Evolutionary conservation across 1,140 invertebrate genomes (phyloP).

Genomic region (Drosophila orosa): DNA sequence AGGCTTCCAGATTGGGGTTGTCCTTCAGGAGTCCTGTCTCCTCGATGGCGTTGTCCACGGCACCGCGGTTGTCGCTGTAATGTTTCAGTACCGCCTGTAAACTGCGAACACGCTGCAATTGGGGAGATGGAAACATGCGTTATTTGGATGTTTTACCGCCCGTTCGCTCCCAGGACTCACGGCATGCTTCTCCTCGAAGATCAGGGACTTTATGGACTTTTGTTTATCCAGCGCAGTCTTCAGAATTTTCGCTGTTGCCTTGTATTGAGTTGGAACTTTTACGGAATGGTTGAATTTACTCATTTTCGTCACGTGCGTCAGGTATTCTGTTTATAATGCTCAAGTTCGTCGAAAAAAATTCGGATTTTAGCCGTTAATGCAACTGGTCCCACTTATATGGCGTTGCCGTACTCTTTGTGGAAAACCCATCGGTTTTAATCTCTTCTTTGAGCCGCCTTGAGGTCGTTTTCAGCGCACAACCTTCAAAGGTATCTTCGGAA

Average conservation of each 20-base stretch:
- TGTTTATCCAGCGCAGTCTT: conserved; percentile 88
- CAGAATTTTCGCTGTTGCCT: conserved; percentile 86
- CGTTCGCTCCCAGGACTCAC: conserved; percentile 77
- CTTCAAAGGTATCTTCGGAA: too few relatives aligned
- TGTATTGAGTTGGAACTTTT: conserved; percentile 91
- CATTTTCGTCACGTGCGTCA: conserved; percentile 55
- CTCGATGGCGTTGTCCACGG: conserved; percentile 88
- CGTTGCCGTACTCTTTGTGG: neutral
- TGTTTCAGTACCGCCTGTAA: conserved; percentile 88
- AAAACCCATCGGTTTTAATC: neutral
- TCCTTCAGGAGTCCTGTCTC: conserved; percentile 87
- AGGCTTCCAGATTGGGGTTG: conserved; percentile 88
- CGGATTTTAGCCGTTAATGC: neutral
- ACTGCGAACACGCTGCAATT: conserved; percentile 59
- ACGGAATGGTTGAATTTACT: conserved; percentile 87
- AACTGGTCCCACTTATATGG: neutral
- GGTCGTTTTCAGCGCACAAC: neutral
- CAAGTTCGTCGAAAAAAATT: neutral
- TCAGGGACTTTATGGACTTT: conserved; percentile 89
- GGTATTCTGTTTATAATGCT: conserved; percentile 1
- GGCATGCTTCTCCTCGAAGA: conserved; percentile 89
- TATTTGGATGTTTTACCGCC: neutral
- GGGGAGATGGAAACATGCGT: neutral
- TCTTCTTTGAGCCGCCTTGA: neutral
- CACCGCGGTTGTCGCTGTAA: conserved; percentile 88